Evolutionary conservation across 2,888 invertebrate species (phyloP).

Genomic region (Andrena camellia): DNA sequence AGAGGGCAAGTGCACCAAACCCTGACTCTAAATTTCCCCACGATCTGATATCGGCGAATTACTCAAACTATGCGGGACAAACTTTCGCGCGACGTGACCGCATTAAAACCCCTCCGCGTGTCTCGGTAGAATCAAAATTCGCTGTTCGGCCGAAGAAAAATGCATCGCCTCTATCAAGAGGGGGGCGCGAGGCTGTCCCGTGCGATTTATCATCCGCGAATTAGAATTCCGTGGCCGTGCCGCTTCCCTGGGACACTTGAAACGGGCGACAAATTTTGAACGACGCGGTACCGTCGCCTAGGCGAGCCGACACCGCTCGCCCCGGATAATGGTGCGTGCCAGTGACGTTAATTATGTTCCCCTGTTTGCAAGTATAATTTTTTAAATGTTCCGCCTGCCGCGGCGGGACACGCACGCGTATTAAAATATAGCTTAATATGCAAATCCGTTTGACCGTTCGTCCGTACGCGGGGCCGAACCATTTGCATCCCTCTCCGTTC

Average conservation of each 20-base stretch:
- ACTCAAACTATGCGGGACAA: slow-evolving; percentile 35
- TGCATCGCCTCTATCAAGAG: background rate
- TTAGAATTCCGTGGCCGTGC: slow-evolving; percentile 50
- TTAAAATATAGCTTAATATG: slow-evolving; percentile 78
- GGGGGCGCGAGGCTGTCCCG: slow-evolving; percentile 4
- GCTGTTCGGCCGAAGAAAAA: slow-evolving; percentile 22
- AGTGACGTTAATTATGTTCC: slow-evolving; percentile 80
- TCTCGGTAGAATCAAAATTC: slow-evolving; percentile 41
- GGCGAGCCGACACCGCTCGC: slow-evolving; percentile 33
- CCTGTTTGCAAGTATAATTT: slow-evolving; percentile 81
- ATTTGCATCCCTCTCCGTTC: slow-evolving; percentile 53
- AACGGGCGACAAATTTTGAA: slow-evolving; percentile 57
- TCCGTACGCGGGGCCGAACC: slow-evolving; percentile 24
- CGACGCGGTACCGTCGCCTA: slow-evolving; percentile 43
- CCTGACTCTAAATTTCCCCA: background rate
- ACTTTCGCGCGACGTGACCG: slow-evolving; percentile 42
- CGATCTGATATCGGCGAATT: slow-evolving; percentile 39
- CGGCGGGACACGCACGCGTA: slow-evolving; percentile 77
- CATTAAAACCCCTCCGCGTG: slow-evolving; percentile 16
- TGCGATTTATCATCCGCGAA: slow-evolving; percentile 41
- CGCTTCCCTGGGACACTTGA: background rate
- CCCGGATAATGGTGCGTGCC: slow-evolving; percentile 79
- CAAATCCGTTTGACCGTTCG: slow-evolving; percentile 75
- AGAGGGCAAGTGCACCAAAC: background rate
- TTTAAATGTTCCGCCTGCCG: slow-evolving; percentile 75